Percentiles rank a stretch among this genome's conserved stretches.
Conservation (phyloP, 2,113 vertebrate genomes). For the Puma concolor region DNA sequence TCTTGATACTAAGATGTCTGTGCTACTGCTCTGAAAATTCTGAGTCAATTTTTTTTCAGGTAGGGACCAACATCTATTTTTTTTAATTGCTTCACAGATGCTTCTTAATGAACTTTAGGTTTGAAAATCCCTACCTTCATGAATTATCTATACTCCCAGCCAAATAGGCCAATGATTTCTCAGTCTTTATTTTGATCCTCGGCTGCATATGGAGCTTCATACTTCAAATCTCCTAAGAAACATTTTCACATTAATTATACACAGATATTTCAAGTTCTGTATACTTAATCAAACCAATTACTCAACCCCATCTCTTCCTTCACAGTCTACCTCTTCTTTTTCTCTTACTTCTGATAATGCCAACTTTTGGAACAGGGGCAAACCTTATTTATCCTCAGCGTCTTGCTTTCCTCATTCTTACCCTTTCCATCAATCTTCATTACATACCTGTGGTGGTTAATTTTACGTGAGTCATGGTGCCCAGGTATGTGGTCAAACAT, state of each 20-base stretch:
- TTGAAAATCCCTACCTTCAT: neutral
- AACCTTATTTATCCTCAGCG: neutral
- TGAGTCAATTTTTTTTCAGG: neutral
- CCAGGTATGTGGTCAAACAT: neutral
- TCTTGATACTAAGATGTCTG: neutral
- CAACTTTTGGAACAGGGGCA: neutral
- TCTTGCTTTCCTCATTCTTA: neutral
- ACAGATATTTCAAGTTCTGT: neutral
- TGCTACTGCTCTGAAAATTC: neutral
- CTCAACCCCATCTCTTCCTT: neutral
- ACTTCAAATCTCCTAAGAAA: neutral
- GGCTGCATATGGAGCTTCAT: neutral
- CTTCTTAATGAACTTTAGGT: neutral
- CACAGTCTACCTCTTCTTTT: neutral
- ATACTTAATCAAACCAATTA: neutral
- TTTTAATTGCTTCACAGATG: neutral
- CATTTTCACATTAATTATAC: neutral
- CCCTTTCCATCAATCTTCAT: neutral
- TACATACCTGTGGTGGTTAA: neutral
- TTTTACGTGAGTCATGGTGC: neutral
- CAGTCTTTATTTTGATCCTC: neutral
- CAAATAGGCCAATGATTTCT: neutral
- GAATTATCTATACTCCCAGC: neutral
- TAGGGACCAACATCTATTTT: neutral
- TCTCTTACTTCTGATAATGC: neutral